Evolutionary conservation across 2,113 vertebrate genomes (phyloP), one percentile per base, ranked within the genome.

Genomic region (Psephotus haematonotus): DNA sequence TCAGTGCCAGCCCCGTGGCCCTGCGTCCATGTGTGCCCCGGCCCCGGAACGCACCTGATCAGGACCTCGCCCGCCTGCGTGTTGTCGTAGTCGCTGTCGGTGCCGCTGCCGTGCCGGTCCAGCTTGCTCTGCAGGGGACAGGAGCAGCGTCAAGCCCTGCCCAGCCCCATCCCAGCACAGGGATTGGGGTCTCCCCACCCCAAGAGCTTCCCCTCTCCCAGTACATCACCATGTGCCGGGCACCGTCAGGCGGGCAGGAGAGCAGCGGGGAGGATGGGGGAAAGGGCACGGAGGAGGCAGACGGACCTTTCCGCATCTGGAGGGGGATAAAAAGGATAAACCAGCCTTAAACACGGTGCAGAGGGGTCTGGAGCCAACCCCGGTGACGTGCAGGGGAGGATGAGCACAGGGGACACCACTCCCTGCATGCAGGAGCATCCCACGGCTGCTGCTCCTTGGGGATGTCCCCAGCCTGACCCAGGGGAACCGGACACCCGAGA

Each of bases 11-110:
- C 12, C 19, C 50, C 3, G 0, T 2, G 10, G 4, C 17, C 53
- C 33, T 7, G 16, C 9, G 23, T 22, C 16, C 70, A 33, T 37
- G 33, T 0, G 1, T 7, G 28, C 28, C 86, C 49, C 63, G 37
- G 75, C 33, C 70, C 53, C 20, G 23, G 4, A 41, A 55, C 97
- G 95, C 92, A 99, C 99, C 99, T 98, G 88, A 98, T 92, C 16
- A 99, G 98, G 16, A 98, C 92, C 39, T 99, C 99, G 31, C 99
- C 98, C 0, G 98, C 98, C 90, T 99, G 99, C 0, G 99, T 99
- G 98, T 99, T 99, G 97, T 99, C 99, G 2, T 99, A 99, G 98
- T 99, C 99, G 0, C 99, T 99, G 97, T 99, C 99, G 0, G 99
- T 98, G 52, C 99, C 99, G 0, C 99, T 99, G 96, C 99, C 98